These are phyloP conservation scores for Zoanthus sansibaricus DNA, from an alignment of 92 coral and sea anemone genomes.

Conservation along the genomic window DNA sequence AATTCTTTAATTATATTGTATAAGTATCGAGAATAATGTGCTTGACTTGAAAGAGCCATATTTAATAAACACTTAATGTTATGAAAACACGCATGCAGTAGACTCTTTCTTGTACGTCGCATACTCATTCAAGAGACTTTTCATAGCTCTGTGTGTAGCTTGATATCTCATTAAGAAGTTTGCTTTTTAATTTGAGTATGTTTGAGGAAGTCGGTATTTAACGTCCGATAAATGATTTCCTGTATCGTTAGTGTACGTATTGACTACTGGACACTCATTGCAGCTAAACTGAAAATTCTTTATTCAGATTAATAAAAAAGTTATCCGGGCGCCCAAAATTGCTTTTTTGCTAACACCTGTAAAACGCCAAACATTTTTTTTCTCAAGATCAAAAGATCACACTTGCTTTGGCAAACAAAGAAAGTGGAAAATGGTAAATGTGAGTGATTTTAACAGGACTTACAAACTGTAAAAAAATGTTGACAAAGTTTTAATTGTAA, in stretches of 20 bases:
- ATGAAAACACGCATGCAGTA: not conserved
- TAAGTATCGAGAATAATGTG: not conserved
- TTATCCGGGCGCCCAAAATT: too few relatives aligned
- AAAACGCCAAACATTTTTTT: too few relatives aligned
- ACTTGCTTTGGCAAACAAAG: too few relatives aligned
- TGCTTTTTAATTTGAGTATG: constrained; percentile 20
- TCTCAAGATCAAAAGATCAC: too few relatives aligned
- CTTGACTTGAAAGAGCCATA: not conserved
- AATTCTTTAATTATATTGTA: constrained; percentile 1
- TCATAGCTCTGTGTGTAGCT: constrained; percentile 4
- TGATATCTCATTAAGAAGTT: constrained; percentile 10
- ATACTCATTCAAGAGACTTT: not conserved
- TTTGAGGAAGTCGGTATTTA: constrained; percentile 29
- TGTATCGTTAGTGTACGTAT: not conserved
- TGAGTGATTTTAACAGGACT: too few relatives aligned
- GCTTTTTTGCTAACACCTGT: too few relatives aligned
- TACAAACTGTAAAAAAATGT: too few relatives aligned
- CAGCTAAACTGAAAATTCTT: too few relatives aligned
- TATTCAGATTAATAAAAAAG: too few relatives aligned
- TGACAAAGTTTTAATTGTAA: too few relatives aligned
- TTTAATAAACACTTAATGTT: not conserved
- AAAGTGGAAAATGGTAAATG: too few relatives aligned
- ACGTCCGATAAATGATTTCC: constrained; percentile 12
- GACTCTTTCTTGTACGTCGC: not conserved
- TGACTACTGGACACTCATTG: too few relatives aligned